Evolutionary conservation across 2,888 invertebrate species (phyloP).

Genomic region (Apotomis capreana): DNA sequence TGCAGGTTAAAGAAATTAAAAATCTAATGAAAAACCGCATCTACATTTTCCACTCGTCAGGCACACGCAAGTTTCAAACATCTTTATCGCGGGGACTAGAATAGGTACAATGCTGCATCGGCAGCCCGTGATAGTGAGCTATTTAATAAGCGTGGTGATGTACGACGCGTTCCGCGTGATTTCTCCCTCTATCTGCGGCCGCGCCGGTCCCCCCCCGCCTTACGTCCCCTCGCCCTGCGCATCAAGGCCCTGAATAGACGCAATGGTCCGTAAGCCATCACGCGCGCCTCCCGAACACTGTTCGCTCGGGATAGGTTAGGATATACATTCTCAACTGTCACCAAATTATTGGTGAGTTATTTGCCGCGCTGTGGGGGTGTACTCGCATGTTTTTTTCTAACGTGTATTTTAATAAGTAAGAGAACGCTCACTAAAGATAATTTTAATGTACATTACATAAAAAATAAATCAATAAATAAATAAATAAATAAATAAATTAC

Average conservation of each 20-base stretch:
- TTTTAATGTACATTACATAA: no score
- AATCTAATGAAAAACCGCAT: no score
- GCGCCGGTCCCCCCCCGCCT: background rate
- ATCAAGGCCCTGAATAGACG: constrained; percentile 2
- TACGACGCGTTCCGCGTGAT: background rate
- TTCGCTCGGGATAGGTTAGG: background rate
- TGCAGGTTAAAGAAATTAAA: no score
- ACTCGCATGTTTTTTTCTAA: no score
- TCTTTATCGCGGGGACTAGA: background rate
- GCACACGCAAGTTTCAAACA: no score
- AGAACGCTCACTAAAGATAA: no score
- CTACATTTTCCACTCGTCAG: no score
- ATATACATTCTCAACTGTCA: constrained; percentile 17
- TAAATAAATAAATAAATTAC: no score
- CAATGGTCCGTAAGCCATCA: constrained; percentile 23
- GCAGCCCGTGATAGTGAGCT: constrained; percentile 1
- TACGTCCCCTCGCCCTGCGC: background rate
- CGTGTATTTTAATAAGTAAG: no score
- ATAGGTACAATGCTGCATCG: background rate
- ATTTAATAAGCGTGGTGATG: constrained; percentile 1
- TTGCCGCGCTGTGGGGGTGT: background rate
- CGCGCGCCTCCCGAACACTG: background rate
- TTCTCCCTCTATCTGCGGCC: constrained; percentile 14
- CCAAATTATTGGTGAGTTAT: constrained; percentile 11
- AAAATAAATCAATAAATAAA: no score